Percentiles rank a stretch among this genome's conserved stretches.
phyloP scores from a whole-genome alignment of 2,888 invertebrate species.

The Zelleria hepariella region DNA sequence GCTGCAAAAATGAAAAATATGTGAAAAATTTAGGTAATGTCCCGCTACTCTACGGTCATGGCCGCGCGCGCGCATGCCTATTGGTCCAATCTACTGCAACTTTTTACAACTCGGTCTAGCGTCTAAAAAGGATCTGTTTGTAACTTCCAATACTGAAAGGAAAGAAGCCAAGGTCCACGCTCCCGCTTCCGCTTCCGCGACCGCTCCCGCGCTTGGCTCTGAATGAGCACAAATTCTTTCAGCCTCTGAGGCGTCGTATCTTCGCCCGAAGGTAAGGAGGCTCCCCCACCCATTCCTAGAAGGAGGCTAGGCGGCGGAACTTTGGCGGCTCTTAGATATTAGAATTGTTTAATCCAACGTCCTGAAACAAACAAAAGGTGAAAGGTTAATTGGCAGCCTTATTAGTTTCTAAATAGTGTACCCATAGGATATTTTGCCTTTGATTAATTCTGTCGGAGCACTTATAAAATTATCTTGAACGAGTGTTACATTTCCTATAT shows the following conservation, averaged over 20 bases:
- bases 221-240: slow-evolving; percentile 6
- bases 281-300: background rate
- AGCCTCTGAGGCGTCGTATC: background rate
- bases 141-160: no score
- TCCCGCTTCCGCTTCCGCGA: no score
- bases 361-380: background rate
- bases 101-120: no score
- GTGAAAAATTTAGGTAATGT: no score
- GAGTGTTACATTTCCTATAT: no score
- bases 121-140: no score
- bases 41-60: no score
- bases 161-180: no score
- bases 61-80: no score
- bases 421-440: background rate
- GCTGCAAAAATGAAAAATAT: no score
- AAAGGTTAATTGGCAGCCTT: background rate
- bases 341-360: slow-evolving; percentile 9
- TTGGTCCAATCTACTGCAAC: no score
- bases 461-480: background rate
- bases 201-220: no score
- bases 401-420: background rate
- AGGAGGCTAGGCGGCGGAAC: background rate
- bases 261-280: background rate
- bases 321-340: slow-evolving; percentile 9
- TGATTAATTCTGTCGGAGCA: background rate